Evolutionary conservation across 2,113 vertebrate genomes (phyloP).

Genomic region (Forbesichthys agassizii): DNA sequence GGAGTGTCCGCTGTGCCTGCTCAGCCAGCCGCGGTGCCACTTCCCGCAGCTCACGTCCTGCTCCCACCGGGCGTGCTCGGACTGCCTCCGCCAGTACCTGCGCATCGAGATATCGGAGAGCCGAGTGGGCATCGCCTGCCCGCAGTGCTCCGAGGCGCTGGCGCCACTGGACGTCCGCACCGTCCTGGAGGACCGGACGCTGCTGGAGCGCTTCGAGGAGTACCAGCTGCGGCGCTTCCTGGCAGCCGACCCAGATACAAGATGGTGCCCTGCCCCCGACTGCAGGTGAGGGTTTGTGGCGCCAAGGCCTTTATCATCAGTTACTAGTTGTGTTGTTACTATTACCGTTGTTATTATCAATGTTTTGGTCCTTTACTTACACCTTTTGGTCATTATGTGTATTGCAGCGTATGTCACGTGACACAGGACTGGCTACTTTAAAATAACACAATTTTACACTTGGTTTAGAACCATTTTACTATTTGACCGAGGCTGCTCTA

Average conservation of each 20-base stretch:
- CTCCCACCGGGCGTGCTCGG: slow-evolving; percentile 77
- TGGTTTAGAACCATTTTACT: too few species aligned
- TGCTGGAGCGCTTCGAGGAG: slow-evolving; percentile 83
- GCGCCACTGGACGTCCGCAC: slow-evolving; percentile 72
- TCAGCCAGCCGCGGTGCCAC: slow-evolving; percentile 80
- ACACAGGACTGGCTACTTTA: too few species aligned
- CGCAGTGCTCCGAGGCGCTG: slow-evolving; percentile 78
- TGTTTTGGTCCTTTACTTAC: background rate
- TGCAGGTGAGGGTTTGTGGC: slow-evolving; percentile 78
- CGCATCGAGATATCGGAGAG: slow-evolving; percentile 82
- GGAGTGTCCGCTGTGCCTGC: slow-evolving; percentile 86
- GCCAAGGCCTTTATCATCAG: background rate
- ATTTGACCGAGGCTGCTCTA: too few species aligned
- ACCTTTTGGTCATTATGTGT: too few species aligned
- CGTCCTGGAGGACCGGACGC: slow-evolving; percentile 77
- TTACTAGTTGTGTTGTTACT: background rate
- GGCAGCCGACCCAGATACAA: slow-evolving; percentile 79
- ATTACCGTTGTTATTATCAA: background rate
- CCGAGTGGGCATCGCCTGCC: slow-evolving; percentile 80
- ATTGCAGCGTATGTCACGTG: too few species aligned
- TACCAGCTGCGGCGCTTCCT: slow-evolving; percentile 83
- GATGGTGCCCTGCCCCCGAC: slow-evolving; percentile 85
- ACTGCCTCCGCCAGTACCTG: slow-evolving; percentile 82
- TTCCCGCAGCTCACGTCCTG: slow-evolving; percentile 80
- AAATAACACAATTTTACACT: too few species aligned